A percentile compares a stretch with the other conserved stretches of the same genome.
These are phyloP conservation scores for Bovichtus diacanthus DNA, from an alignment of 2,797 vertebrate genomes.

Conservation along the genomic window DNA sequence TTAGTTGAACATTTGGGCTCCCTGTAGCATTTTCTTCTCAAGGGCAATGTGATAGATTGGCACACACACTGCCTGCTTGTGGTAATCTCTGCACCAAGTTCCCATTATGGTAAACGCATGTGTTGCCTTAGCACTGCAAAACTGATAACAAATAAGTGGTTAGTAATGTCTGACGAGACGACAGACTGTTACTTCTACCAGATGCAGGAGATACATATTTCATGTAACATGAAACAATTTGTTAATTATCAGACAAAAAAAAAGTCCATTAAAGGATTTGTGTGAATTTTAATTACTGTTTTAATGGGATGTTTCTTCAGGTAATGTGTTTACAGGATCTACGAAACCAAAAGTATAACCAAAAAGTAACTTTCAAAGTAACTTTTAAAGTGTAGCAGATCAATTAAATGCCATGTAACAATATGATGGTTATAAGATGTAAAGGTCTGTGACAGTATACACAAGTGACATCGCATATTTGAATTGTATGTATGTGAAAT, in stretches of 20 bases:
- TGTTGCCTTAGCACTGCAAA: conserved; percentile 1
- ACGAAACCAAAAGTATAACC: conserved; percentile 20
- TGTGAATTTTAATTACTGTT: conserved; percentile 15
- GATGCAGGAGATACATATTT: not conserved
- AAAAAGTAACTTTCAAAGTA: not conserved
- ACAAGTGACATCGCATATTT: not conserved
- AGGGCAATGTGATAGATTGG: conserved; percentile 33
- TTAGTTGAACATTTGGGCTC: conserved; percentile 34
- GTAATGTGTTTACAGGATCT: not conserved
- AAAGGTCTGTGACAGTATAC: not conserved
- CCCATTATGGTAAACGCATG: conserved; percentile 10
- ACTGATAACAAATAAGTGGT: not conserved
- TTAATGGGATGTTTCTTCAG: conserved; percentile 6
- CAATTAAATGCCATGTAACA: not conserved
- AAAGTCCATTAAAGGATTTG: not conserved
- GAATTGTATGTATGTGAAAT: conserved; percentile 39
- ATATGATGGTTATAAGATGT: not conserved
- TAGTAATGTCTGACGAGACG: conserved; percentile 4
- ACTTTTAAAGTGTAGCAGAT: not conserved
- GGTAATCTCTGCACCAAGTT: conserved; percentile 27
- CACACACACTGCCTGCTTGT: not conserved
- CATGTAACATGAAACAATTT: not conserved
- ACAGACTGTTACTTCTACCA: not conserved
- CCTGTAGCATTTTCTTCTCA: conserved; percentile 30
- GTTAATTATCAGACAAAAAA: not conserved